Evolutionary conservation across 2,113 vertebrate genomes (phyloP), one percentile per base, ranked within the genome.

Genomic region (Atlantisia rogersi): DNA sequence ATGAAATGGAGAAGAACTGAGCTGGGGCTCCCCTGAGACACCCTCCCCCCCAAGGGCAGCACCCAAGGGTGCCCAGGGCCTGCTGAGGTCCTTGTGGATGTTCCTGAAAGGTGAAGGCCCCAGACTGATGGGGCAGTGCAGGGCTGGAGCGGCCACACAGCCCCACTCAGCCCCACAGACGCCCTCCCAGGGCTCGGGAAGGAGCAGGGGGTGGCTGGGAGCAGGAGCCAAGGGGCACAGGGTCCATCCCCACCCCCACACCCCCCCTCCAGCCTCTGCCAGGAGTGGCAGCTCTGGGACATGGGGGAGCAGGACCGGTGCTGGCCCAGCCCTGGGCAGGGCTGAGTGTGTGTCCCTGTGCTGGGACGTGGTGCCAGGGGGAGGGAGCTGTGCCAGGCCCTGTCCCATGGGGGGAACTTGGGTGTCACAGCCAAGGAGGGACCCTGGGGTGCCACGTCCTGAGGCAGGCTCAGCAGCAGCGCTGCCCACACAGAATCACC

Each of bases 271-370:
- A 0, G 4, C 12, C 56, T 15, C 14, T 55, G 60, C 53, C 7
- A 0, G 11, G 5, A 19, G 16, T 0, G 2, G 3, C 13, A 18
- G 52, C 39, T 3, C 6, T 5, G 44, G 26, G 32, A 25, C 3
- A 1, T 7, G 0, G 15, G 21, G 1, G 22, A 26, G 58, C 64
- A 1, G 52, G 4, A 12, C 6, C 3, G 5, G 12, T 46, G 25
- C 22, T 11, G 26, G 4, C 11, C 6, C 10, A 7, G 8, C 28
- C 63, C 32, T 1, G 3, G 32, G 39, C 15, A 14, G 39, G 16
- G 12, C 32, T 53, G 37, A 42, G 37, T 5, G 0, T 0, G 0
- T 11, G 15, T 53, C 17, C 10, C 46, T 0, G 1, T 1, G 1
- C 35, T 11, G 18, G 42, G 55, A 32, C 2, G 1, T 15, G 35